Conservation (phyloP, 2,113 vertebrate genomes). For the Crocuta crocuta region DNA sequence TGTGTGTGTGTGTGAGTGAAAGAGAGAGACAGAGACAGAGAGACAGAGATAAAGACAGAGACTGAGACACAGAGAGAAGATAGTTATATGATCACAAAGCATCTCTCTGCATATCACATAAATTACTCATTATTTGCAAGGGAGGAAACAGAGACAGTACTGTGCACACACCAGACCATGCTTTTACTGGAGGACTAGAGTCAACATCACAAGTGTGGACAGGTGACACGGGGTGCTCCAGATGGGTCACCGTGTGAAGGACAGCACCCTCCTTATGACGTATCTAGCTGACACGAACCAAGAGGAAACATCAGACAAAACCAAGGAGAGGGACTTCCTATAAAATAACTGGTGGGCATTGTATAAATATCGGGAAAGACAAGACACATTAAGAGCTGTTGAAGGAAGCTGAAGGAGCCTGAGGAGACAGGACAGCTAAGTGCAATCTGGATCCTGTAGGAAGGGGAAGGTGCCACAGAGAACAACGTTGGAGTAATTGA, state of each 20-base stretch:
- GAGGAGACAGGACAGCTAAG: background rate
- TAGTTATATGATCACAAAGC: background rate
- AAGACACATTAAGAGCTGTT: background rate
- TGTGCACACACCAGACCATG: accelerated
- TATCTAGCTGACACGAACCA: background rate
- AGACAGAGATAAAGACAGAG: background rate
- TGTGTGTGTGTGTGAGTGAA: too few relatives aligned
- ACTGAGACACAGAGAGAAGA: too few relatives aligned
- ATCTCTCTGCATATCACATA: accelerated
- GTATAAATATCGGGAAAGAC: background rate
- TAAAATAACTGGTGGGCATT: background rate
- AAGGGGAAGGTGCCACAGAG: background rate
- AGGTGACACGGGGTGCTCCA: background rate
- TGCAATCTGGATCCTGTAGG: accelerated
- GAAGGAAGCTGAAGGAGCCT: background rate
- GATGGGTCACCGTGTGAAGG: background rate
- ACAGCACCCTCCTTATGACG: accelerated
- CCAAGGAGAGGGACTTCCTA: background rate
- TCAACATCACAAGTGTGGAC: background rate
- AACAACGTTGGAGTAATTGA: background rate
- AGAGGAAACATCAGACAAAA: background rate
- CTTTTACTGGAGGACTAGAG: background rate
- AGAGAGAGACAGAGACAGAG: too few relatives aligned
- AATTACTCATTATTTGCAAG: background rate
- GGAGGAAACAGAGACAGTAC: background rate